Evolutionary conservation across 2,797 vertebrate species (phyloP).

Genomic region (Lemur catta): DNA sequence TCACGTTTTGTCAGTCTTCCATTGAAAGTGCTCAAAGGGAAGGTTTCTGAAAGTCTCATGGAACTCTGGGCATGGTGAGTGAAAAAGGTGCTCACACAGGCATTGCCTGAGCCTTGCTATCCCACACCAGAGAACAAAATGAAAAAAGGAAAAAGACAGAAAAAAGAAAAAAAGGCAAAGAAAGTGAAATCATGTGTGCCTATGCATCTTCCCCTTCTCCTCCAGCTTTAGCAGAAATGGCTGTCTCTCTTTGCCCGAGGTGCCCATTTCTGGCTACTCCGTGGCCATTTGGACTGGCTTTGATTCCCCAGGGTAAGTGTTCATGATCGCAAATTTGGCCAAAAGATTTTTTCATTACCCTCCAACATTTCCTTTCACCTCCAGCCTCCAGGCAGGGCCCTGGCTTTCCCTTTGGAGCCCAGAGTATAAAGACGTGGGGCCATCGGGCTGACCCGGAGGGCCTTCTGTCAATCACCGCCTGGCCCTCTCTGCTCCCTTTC

Average conservation of each 20-base stretch:
- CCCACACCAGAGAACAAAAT: neutral
- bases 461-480: conserved; percentile 89
- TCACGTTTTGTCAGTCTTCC: conserved; percentile 40
- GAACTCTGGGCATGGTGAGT: neutral
- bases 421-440: conserved; percentile 88
- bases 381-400: conserved; percentile 88
- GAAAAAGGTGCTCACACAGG: neutral
- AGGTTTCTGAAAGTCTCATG: conserved; percentile 34
- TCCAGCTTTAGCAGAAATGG: neutral
- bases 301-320: conserved; percentile 82
- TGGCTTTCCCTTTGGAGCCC: conserved; percentile 84
- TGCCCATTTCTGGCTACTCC: neutral
- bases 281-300: conserved; percentile 71
- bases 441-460: conserved; percentile 88
- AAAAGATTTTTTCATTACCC: conserved; percentile 87
- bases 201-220: neutral
- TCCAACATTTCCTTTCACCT: conserved; percentile 90
- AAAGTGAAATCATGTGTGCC: neutral
- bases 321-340: conserved; percentile 87
- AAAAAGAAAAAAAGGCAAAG: neutral
- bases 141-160: neutral
- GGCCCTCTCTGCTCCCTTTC: conserved; percentile 88
- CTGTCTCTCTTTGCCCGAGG: neutral
- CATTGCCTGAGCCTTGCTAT: neutral
- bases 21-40: conserved; percentile 34